Base-by-base conservation (phyloP, 2,113 vertebrate genomes). In the Elachura formosa region DNA sequence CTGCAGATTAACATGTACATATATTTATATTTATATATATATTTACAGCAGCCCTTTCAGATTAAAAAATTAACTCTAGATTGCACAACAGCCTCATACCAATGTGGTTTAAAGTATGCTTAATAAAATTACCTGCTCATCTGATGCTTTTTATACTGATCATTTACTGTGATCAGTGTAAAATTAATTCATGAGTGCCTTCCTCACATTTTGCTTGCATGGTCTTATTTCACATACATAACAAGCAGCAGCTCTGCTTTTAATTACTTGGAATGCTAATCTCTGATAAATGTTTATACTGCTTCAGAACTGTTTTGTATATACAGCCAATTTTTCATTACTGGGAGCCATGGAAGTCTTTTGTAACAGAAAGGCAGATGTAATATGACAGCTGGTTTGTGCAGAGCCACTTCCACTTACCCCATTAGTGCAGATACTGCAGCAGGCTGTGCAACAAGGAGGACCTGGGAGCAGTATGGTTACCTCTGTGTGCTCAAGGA, bases 211-310 rank as follows among this genome's bases (percentile, higher is more conserved):
- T 87, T 66, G 62, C 58, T 69, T 87, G 6, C 10, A 0, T n/a
- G 43, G 43, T 40, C 51, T 89, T 94, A 41, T 43, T 89, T 94
- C 78, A 72, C 58, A 34, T 92, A 55, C 51, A 46, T 94, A 81
- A 75, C 52, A 83, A 79, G 84, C 66, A 91, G 84, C 71, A 89
- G 45, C 71, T 91, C 81, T 87, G 74, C 72, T 62, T 84, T 66
- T 85, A 77, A 85, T 89, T 69, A 29, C 82, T 85, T 61, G 63
- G 83, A 86, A 64, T 91, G 88, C 67, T 94, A 69, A 94, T 91
- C 64, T 93, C 84, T 67, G 63, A 59, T 76, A 84, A 90, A 73
- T 89, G 55, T 80, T 90, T 71, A 46, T 93, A 67, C 43, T 3
- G 14, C 72, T 90, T 89, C 78, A 51, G 43, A 92, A 85, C 45